These are phyloP conservation scores for Cynodonichthys magdalenae DNA, from an alignment of 2,797 vertebrate genomes.

Conservation along the genomic window DNA sequence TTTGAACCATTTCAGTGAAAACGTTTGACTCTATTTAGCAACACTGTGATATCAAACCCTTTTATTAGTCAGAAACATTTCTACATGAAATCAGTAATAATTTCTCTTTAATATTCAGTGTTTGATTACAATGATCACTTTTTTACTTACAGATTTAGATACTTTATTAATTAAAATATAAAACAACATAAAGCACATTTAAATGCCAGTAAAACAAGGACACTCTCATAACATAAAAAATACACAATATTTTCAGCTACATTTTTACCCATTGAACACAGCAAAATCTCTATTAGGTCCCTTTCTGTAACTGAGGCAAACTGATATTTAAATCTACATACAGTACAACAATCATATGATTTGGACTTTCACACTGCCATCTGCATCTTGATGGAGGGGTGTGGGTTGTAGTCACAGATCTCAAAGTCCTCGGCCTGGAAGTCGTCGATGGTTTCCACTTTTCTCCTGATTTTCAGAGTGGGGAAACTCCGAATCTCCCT, in stretches of 20 bases:
- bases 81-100: no score
- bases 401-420: conserved; percentile 90
- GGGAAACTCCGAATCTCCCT: conserved; percentile 92
- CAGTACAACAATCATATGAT: not conserved
- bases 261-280: not conserved
- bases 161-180: conserved; percentile 5
- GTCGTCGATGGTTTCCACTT: conserved; percentile 87
- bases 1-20: not conserved
- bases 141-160: conserved; percentile 51
- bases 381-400: conserved; percentile 95
- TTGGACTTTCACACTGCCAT: conserved; percentile 88
- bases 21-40: not conserved
- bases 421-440: conserved; percentile 92
- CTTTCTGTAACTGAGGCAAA: not conserved
- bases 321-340: no score
- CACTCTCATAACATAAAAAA: not conserved
- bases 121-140: no score
- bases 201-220: not conserved
- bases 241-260: not conserved
- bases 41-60: not conserved
- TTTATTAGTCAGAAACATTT: no score
- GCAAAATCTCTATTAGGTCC: not conserved
- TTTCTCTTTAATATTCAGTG: no score
- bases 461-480: conserved; percentile 89
- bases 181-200: not conserved